Evolutionary conservation across 35 echinoderm and acorn worm genomes (phyloP), one percentile per base, ranked within the genome.

Genomic region (Patiria miniata): DNA sequence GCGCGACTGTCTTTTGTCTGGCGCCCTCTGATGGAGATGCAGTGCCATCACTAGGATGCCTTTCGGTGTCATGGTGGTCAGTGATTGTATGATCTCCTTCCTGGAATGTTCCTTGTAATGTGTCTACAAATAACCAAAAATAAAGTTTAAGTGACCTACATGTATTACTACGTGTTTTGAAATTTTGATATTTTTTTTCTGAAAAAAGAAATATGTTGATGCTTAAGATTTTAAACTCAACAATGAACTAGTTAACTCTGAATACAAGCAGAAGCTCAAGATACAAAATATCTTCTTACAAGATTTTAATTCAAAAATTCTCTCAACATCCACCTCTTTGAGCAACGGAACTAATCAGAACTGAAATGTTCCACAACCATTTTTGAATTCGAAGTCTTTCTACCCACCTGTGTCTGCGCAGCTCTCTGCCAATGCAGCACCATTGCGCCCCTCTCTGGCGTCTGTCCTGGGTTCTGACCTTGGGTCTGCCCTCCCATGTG

Each of bases 381-480:
- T 47, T 47, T 47, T 4, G 42, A 4, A 47, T 15, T 61, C 8
- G 9, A 61, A 6, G 18, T 21, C 7, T 61, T 61, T 73, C 34
- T 26, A 73, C 65, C 29, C 34, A 73, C 65, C 65, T 73, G 19
- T 10, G 29, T 73, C 65, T 73, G 65, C 65, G 29, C 34, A 73
- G 26, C 65, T 73, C 34, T 73, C 65, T 73, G 29, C 23, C 14
- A 23, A 73, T 73, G 65, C 34, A 73, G 65, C 65, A 73, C 65
- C 65, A 73, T 23, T 73, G 26, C 0, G 22, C 23, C 26, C 8
- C 34, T 26, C 23, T 23, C 65, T 26, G 7, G 65, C 1, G 65
- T 73, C 34, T 73, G 8, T 60, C 57, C 57, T n/a, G n/a, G n/a
- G n/a, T n/a, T n/a, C n/a, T 73, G 65, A 73, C 65, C 65, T 18